phyloP scores from a whole-genome alignment of 2,113 vertebrate genomes.

The Takifugu flavidus region DNA sequence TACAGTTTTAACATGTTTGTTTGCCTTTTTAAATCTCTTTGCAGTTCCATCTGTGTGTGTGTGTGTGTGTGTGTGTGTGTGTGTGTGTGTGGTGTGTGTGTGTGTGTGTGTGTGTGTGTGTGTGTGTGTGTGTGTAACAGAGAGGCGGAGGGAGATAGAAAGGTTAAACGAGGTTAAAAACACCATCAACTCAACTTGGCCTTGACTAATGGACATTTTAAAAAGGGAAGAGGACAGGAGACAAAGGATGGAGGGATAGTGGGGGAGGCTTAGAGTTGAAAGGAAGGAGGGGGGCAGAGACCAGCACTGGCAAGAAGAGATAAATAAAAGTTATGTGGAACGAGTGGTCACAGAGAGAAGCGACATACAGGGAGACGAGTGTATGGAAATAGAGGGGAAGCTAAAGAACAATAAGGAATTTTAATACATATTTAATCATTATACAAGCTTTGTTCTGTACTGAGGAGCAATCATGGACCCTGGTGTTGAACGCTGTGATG shows the following conservation, averaged over 20 bases:
- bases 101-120: not conserved
- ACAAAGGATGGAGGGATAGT: constrained; percentile 41
- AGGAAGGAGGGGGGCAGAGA: constrained; percentile 32
- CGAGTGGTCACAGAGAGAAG: constrained; percentile 1
- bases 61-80: constrained; percentile 1
- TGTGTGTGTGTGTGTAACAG: constrained; percentile 10
- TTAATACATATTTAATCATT: not conserved
- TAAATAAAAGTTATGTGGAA: constrained; percentile 8
- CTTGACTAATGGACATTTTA: constrained; percentile 73
- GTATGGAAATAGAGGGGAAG: constrained; percentile 8
- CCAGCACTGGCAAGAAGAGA: constrained; percentile 5
- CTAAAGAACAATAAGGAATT: not conserved
- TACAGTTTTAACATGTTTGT: not conserved
- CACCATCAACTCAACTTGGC: constrained; percentile 76
- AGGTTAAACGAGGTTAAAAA: constrained; percentile 75
- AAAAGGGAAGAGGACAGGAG: constrained; percentile 43
- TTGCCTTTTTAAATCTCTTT: not conserved
- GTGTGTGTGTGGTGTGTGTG: not conserved
- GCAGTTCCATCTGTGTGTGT: not conserved
- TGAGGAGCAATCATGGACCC: too few species aligned
- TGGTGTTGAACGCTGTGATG: too few species aligned
- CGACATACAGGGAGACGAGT: constrained; percentile 1
- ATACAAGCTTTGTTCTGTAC: too few species aligned
- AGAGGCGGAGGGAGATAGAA: constrained; percentile 8
- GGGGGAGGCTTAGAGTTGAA: not conserved